Percentiles rank a stretch among this genome's conserved stretches.
These are phyloP conservation scores for Muscina levida DNA, from an alignment of 2,888 invertebrate genomes.

Conservation along the genomic window DNA sequence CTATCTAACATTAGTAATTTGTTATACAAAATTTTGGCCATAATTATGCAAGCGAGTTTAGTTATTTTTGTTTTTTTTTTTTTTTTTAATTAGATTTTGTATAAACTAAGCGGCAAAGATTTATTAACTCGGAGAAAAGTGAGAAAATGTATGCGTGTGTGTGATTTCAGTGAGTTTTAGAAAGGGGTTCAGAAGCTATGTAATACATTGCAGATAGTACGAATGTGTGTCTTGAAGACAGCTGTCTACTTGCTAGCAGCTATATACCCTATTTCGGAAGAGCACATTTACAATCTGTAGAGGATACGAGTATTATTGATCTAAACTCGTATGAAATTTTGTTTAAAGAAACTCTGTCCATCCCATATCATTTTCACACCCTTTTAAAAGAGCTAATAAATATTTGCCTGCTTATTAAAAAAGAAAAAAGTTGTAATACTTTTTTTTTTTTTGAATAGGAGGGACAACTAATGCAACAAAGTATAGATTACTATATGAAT, in stretches of 20 bases:
- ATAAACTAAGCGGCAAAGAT: conserved; percentile 61
- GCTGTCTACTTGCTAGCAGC: too few relatives aligned
- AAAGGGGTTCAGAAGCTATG: too few relatives aligned
- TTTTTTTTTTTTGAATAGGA: conserved; percentile 54
- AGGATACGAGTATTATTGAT: too few relatives aligned
- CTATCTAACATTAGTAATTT: conserved; percentile 21
- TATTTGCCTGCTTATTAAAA: conserved; percentile 56
- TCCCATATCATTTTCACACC: not conserved
- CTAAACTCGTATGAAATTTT: too few relatives aligned
- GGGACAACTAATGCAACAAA: conserved; percentile 66
- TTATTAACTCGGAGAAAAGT: conserved; percentile 35
- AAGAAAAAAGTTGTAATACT: conserved; percentile 24
- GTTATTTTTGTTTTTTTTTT: conserved; percentile 23
- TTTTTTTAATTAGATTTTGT: conserved; percentile 10
- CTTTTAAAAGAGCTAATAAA: conserved; percentile 47
- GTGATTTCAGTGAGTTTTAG: not conserved
- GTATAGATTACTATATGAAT: conserved; percentile 52
- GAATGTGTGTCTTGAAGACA: too few relatives aligned
- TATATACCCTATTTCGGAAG: too few relatives aligned
- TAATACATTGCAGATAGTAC: too few relatives aligned
- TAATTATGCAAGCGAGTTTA: conserved; percentile 32
- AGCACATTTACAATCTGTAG: too few relatives aligned
- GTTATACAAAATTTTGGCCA: conserved; percentile 49
- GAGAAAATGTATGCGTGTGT: too few relatives aligned
- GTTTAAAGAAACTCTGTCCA: too few relatives aligned